Evolutionary conservation across 2,113 vertebrate species (phyloP), one percentile per base, ranked within the genome.

Genomic region (Aramus guarauna): DNA sequence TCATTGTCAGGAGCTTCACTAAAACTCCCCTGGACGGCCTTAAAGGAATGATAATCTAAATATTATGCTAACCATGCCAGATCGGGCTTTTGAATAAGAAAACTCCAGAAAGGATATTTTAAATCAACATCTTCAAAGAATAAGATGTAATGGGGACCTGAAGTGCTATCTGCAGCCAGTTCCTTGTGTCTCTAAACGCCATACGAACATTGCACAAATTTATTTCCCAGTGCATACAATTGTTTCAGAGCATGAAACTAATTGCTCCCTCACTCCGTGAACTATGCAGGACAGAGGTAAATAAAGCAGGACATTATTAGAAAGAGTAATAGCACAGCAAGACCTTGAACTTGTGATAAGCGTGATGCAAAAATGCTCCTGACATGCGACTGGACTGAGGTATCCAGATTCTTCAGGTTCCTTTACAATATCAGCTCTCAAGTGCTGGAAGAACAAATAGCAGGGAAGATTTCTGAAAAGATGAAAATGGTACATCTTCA

Each of bases 371-470:
- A 95, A 86, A 34, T 1, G 12, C 72, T 90, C 50, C 53, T 0
- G 1, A 60, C 19, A 58, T 41, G 19, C 21, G 0, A 36, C 63
- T n/a, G 55, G 64, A 78, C 43, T 52, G 77, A 53, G 29, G 60
- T 10, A 63, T 27, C 85, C 47, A 14, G 59, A 88, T 67, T 86
- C 85, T 64, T 81, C 85, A 9, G 60, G 88, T 45, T 94, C 48
- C 72, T 93, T 92, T 80, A 68, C 9, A 19, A 19, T 47, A 86
- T 20, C 85, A 81, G 85, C 68, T 92, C 90, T 80, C 67, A 12
- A 77, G 68, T 67, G 92, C 85, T 52, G 68, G 75, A 88, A 90
- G 95, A 96, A 86, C 82, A 96, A 96, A 91, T 69, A 88, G 82
- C 45, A 83, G 85, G 83, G 90, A 74, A 92, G 90, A 84, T 80